Base-by-base conservation (phyloP, 1,140 invertebrate genomes). In the Drosophila rhopaloa region DNA sequence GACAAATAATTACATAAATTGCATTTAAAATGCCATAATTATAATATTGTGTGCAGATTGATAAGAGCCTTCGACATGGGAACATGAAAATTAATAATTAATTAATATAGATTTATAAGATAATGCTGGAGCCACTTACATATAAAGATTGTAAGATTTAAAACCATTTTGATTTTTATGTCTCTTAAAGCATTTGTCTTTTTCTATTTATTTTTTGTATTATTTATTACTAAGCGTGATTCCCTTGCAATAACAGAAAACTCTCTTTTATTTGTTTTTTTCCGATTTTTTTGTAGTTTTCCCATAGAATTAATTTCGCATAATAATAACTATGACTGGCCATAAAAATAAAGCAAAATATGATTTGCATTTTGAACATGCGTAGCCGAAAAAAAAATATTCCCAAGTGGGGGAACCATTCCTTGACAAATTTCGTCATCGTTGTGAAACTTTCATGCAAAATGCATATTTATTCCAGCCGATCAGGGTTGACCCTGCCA, bases 311-410 rank as follows among this genome's bases (percentile, higher is more conserved):
- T 58, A 57, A 71, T 58, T 71, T 47, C 40, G 35, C 32, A 47
- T 56, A 24, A 63, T 32, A 43, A 48, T 56, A 57, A 27, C 43
- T 11, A 32, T 74, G 59, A 75, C n/a, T 38, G 44, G 14, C 19
- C 61, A 76, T 76, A 58, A 76, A 54, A 57, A 44, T 43, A 32
- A 32, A 1, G 14, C 7, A 16, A 29, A 37, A 51, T 29, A 54
- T 67, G 61, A 76, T 76, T 80, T 89, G 83, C 79, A 88, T 88
- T 88, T 83, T 66, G 44, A 41, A 2, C 38, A 63, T 14, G 14
- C 46, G 61, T 19, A 41, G 32, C 55, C 35, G 8, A 46, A 68
- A 72, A 60, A 73, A 16, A 5, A 16, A 41, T 11, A 55, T 67
- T 76, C 73, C 61, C 61, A 76, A 32, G 54, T 37, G 73, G 40